Evolutionary conservation across 2,888 invertebrate species (phyloP).

Genomic region (Brachypalpus laphriformis): DNA sequence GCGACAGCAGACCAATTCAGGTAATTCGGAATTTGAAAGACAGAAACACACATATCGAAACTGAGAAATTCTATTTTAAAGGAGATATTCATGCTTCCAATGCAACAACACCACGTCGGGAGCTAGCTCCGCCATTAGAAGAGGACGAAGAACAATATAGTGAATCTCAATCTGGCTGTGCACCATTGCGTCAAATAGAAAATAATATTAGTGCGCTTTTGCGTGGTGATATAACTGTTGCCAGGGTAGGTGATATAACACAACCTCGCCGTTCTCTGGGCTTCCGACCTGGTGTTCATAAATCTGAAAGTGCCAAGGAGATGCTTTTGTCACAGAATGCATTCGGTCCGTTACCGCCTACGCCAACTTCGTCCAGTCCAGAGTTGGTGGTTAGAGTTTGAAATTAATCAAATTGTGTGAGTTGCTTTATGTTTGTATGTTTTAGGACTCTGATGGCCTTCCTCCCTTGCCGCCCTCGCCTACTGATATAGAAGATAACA

Average conservation of each 20-base stretch:
- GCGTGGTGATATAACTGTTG: constrained; percentile 82
- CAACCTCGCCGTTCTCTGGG: constrained; percentile 81
- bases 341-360: constrained; percentile 82
- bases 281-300: constrained; percentile 87
- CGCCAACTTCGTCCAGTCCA: constrained; percentile 80
- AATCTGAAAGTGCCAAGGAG: constrained; percentile 90
- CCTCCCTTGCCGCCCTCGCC: constrained; percentile 93
- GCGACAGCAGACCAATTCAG: constrained; percentile 61
- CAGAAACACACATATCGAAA: background rate
- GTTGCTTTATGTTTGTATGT: constrained; percentile 15
- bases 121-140: constrained; percentile 88
- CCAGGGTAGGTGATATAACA: constrained; percentile 78
- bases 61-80: background rate
- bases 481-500: constrained; percentile 84
- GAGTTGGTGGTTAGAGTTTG: constrained; percentile 77
- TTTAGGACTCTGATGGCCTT: constrained; percentile 83
- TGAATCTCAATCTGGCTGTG: constrained; percentile 86
- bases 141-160: constrained; percentile 87
- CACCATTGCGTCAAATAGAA: constrained; percentile 88
- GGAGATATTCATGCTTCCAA: constrained; percentile 79
- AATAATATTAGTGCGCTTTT: constrained; percentile 89
- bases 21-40: background rate
- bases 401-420: constrained; percentile 72
- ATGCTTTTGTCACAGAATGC: constrained; percentile 83
- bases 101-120: constrained; percentile 85